Percentiles rank a stretch among this genome's conserved stretches.
Conservation (phyloP, 2,113 vertebrate genomes). For the Paramormyrops kingsleyae region DNA sequence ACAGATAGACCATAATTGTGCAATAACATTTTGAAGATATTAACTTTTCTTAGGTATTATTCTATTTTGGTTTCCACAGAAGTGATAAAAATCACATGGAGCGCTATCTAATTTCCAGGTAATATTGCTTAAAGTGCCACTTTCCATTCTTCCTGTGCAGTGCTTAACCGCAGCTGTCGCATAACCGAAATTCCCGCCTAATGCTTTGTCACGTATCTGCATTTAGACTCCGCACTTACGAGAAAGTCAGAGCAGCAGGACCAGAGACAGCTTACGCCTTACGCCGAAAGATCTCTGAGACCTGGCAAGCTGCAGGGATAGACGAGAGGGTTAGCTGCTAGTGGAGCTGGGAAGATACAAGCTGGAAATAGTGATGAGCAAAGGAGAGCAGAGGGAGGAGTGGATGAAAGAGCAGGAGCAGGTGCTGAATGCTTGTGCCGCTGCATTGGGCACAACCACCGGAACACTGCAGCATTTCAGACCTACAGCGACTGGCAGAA, state of each 20-base stretch:
- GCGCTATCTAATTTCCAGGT: background rate
- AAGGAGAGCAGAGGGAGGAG: background rate
- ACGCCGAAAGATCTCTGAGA: background rate
- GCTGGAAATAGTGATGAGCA: background rate
- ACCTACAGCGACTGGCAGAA: background rate
- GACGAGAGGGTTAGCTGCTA: background rate
- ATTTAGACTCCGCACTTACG: background rate
- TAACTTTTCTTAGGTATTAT: background rate
- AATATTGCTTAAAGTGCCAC: background rate
- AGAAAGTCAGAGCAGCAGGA: background rate
- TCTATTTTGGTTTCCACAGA: background rate
- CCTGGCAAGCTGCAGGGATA: background rate
- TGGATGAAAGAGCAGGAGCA: background rate
- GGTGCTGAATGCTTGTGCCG: background rate
- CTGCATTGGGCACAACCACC: background rate
- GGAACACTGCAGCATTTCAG: background rate
- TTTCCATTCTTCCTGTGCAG: background rate
- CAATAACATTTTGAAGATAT: background rate
- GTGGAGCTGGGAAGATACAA: background rate
- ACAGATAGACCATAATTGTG: background rate
- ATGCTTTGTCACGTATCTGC: background rate
- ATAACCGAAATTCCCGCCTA: background rate
- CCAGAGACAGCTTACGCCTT: background rate
- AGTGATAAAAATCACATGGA: background rate
- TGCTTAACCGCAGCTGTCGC: background rate